A percentile compares a stretch with the other conserved stretches of the same genome.
Conservation (phyloP, 2,888 invertebrate genomes). For the Thelaira solivaga region DNA sequence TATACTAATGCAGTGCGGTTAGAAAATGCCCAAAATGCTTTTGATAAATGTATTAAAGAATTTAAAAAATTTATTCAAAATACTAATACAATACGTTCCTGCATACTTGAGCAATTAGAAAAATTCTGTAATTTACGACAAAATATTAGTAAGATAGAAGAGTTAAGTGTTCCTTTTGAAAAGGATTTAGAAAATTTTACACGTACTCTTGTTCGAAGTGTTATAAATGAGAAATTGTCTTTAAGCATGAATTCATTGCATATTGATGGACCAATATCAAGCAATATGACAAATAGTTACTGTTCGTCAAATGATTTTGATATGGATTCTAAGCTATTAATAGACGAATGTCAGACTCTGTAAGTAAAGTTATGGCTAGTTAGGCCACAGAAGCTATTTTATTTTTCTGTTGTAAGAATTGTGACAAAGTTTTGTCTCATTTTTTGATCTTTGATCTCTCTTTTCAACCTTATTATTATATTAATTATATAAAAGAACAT, state of each 20-base stretch:
- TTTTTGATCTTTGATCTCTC: too few species aligned
- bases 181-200: constrained; percentile 48
- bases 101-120: constrained; percentile 29
- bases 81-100: not conserved
- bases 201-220: not conserved
- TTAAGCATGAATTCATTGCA: constrained; percentile 22
- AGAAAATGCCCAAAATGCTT: not conserved
- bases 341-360: constrained; percentile 27
- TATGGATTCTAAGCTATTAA: not conserved
- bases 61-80: not conserved
- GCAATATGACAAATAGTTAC: not conserved
- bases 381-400: too few species aligned
- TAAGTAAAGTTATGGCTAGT: constrained; percentile 12
- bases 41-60: constrained; percentile 19
- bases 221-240: not conserved
- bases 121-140: constrained; percentile 50
- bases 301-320: constrained; percentile 6
- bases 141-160: not conserved
- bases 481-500: too few species aligned
- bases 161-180: constrained; percentile 34
- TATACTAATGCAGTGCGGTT: not conserved
- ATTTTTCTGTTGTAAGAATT: not conserved
- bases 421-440: too few species aligned
- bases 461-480: too few species aligned
- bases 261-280: constrained; percentile 13